Base-by-base conservation (phyloP, 2,113 vertebrate species). In the Brachirus orientalis region DNA sequence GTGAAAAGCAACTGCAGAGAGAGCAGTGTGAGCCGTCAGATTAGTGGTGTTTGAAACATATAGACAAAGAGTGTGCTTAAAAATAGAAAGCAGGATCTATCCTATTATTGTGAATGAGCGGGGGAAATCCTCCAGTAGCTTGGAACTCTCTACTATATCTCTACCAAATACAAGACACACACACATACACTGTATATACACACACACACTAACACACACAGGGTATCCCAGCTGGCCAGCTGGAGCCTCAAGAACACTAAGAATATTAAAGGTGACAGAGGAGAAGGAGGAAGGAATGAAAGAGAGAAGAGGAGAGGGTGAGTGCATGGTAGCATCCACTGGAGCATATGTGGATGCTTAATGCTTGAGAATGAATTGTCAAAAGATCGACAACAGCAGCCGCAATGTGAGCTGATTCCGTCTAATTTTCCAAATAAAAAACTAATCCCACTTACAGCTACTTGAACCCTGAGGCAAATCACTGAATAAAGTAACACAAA, bases 61-160 rank as follows among this genome's bases (percentile, higher is more conserved):
- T 16, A 75, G 67, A 73, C 75, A 80, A 82, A 80, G 75, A 69
- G 48, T 54, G 66, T 55, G 66, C 64, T 63, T 85, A 88, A 91
- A 91, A 91, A 85, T 90, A 90, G 81, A 78, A 65, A 61, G 60
- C 63, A 50, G 68, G 57, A 77, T 87, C 63, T 60, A 80, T 89
- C 52, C 77, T 69, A 80, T 85, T 88, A 88, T 84, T 87, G 66
- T 79, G 63, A 58, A 59, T 22, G 66, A 79, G 69, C 10, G 10
- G 66, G 75, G 36, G 53, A 58, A 75, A 89, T 75, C 78, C 77
- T 60, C 12, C 44, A 28, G 28, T 69, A 59, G 83, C 79, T 79
- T 3, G 55, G 38, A 64, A 83, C 64, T 63, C 63, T 33, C 50
- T 38, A 58, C 64, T 46, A 33, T 54, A 36, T 69, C 64, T 57